A percentile compares a stretch with the other conserved stretches of the same genome.
Conservation (phyloP, 37 sponge, comb jelly and placozoan species). For the Halichondria panicea region DNA sequence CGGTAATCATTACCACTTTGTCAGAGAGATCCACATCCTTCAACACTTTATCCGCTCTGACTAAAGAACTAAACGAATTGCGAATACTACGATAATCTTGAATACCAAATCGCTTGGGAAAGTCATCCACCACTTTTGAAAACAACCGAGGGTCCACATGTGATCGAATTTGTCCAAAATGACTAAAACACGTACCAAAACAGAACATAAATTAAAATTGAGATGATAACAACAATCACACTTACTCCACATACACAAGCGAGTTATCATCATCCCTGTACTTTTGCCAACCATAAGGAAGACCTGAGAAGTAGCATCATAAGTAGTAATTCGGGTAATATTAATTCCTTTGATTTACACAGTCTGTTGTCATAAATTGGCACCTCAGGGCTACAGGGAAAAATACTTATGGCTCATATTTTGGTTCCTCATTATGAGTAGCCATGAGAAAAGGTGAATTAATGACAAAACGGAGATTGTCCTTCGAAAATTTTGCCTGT, state of each 20-base stretch:
- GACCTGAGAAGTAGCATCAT: slow-evolving; percentile 25
- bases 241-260: slow-evolving; percentile 80
- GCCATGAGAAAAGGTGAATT: no score
- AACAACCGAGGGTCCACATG: slow-evolving; percentile 64
- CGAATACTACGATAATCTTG: slow-evolving; percentile 16
- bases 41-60: slow-evolving; percentile 58
- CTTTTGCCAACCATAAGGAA: slow-evolving; percentile 90
- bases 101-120: slow-evolving; percentile 33
- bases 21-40: slow-evolving; percentile 51
- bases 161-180: slow-evolving; percentile 42
- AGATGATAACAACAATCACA: neutral
- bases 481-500: no score
- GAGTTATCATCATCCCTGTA: slow-evolving; percentile 52
- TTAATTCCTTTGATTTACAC: no score
- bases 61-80: slow-evolving; percentile 35
- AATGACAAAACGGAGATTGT: no score
- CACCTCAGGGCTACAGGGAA: no score
- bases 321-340: neutral
- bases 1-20: slow-evolving; percentile 79
- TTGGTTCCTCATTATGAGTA: no score
- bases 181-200: slow-evolving; percentile 8
- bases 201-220: neutral
- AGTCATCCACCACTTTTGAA: slow-evolving; percentile 23
- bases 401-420: no score
- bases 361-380: no score